phyloP scores from a whole-genome alignment of 2,888 invertebrate species.

The Mesorhabditis belari region DNA sequence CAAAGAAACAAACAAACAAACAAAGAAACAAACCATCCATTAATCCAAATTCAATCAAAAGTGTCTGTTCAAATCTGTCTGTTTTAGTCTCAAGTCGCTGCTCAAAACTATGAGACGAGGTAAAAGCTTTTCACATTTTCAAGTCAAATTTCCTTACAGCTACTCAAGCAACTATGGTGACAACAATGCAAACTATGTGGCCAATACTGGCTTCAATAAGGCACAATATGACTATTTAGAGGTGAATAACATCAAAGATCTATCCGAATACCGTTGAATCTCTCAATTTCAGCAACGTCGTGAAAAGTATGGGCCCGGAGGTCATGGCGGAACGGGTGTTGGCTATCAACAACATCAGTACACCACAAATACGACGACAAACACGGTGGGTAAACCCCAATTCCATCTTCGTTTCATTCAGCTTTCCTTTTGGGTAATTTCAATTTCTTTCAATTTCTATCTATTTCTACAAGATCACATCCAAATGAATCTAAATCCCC shows the following conservation, averaged over 20 bases:
- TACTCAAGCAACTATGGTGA: not conserved
- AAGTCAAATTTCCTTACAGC: no score
- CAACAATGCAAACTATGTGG: not conserved
- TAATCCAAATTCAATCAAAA: no score
- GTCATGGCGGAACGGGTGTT: not conserved
- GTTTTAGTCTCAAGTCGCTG: no score
- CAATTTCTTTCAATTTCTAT: no score
- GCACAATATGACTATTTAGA: constrained; percentile 28
- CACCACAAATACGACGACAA: not conserved
- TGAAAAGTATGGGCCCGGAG: not conserved
- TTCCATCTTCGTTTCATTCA: no score
- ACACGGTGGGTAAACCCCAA: not conserved
- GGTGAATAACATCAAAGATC: not conserved
- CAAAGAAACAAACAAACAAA: no score
- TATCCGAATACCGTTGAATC: not conserved
- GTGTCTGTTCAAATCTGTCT: no score
- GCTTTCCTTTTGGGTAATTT: no score
- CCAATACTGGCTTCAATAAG: constrained; percentile 22
- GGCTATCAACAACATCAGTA: not conserved
- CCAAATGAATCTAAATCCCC: not conserved
- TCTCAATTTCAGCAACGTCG: not conserved
- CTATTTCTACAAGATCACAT: no score
- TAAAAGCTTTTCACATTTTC: no score
- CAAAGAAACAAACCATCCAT: no score
- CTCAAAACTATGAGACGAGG: no score